Evolutionary conservation across 2,888 invertebrate species (phyloP), one percentile per base, ranked within the genome.

Genomic region (Saturnia japonica): DNA sequence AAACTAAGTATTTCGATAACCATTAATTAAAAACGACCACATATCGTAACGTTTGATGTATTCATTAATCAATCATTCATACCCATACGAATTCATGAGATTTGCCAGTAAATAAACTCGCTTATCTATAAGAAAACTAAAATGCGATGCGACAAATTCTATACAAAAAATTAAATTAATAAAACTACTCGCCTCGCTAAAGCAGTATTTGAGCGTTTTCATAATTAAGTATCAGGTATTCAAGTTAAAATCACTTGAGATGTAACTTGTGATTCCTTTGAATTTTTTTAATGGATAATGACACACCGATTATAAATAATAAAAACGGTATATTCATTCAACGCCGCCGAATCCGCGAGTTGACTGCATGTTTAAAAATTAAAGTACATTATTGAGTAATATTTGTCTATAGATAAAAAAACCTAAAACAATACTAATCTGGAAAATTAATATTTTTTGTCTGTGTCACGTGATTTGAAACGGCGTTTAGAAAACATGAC

Each of bases 1-100:
- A 91, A 91, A 89, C 91, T 91, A 91, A 84, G 82, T 90, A 90
- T 87, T 89, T 90, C 88, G 88, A 91, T 88, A 88, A 86, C 88
- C 90, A 90, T 84, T 47, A 51, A n/a, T 51, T 51, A 51, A 19
- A 51, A 4, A 51, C 54, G 8, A 4, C 34, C 34, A 4, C 3
- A n/a, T n/a, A 8, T 54, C 16, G 16, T 54, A 54, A 22, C 54
- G 54, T 54, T 54, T 54, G 22, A 54, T 54, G 22, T 45, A 34
- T 62, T n/a, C 47, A 45, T 68, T 45, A 51, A 25, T 45, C 19
- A 40, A 67, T 47, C 64, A 57, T 62, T 34, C 28, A 34, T 6
- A 64, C 19, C 11, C 64, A 64, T 0, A 40, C 34, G 64, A 40
- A 34, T 34, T 34, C 64, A 64, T 40, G 64, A 64, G 64, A 64